phyloP scores from a whole-genome alignment of 2,888 invertebrate genomes.

The Nezara viridula region DNA sequence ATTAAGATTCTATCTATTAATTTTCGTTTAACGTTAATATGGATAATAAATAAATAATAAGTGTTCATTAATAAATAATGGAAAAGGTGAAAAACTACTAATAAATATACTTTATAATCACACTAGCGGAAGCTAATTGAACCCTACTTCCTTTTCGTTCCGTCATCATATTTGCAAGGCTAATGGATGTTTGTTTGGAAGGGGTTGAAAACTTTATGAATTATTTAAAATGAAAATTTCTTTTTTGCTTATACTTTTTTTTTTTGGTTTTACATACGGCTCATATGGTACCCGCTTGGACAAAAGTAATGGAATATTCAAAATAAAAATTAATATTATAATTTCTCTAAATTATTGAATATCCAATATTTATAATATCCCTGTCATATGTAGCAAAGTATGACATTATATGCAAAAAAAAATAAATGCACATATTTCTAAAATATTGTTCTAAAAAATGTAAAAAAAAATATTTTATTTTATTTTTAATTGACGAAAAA shows the following conservation, averaged over 20 bases:
- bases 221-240: background rate
- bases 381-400: no score
- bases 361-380: no score
- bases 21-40: no score
- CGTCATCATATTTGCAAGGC: background rate
- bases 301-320: background rate
- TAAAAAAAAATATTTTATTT: no score
- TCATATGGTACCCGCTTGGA: background rate
- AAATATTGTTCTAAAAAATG: no score
- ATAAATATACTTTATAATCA: background rate
- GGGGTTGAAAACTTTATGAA: slow-evolving; percentile 1
- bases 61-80: no score
- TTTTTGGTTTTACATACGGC: background rate
- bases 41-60: no score
- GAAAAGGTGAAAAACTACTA: background rate
- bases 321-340: background rate
- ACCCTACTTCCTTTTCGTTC: background rate
- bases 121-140: background rate
- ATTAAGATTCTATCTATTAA: no score
- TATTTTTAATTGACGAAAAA: no score
- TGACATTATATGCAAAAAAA: no score
- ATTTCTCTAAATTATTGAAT: no score
- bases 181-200: background rate
- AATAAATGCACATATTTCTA: no score
- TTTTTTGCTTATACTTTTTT: background rate